These are phyloP conservation scores for Dipus sagitta DNA, from an alignment of 2,797 vertebrate genomes.

Conservation along the genomic window DNA sequence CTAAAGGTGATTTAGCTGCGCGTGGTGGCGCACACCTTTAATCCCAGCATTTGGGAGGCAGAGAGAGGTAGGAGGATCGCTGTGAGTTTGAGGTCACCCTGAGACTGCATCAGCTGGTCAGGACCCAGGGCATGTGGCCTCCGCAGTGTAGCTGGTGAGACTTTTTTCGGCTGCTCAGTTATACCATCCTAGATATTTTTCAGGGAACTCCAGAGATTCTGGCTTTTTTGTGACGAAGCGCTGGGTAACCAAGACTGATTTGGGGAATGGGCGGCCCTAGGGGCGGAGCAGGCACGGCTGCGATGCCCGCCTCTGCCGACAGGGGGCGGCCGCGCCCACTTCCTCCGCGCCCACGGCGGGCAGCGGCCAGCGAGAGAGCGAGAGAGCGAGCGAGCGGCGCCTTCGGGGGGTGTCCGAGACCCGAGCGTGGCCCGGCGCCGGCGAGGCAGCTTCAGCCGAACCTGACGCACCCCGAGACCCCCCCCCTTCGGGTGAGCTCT, in stretches of 20 bases:
- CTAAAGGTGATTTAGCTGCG: background rate
- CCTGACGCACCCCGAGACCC: background rate
- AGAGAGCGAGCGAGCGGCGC: background rate
- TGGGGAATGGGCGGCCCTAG: background rate
- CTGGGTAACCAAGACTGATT: fast-evolving
- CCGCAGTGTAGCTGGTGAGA: no score
- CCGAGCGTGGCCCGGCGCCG: background rate
- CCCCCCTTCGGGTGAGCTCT: background rate
- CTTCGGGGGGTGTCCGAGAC: background rate
- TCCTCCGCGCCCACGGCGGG: slow-evolving; percentile 16
- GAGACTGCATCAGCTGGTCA: no score
- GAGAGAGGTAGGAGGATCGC: no score
- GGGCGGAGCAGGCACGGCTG: slow-evolving; percentile 69
- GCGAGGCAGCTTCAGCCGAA: background rate
- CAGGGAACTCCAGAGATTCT: background rate
- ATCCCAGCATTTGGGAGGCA: no score
- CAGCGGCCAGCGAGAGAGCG: background rate
- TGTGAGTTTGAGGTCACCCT: no score
- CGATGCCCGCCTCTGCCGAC: slow-evolving; percentile 66
- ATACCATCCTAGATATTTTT: no score
- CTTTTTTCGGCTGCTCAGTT: no score
- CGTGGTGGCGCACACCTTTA: no score
- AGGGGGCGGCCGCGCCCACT: slow-evolving; percentile 77
- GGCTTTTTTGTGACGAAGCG: slow-evolving; percentile 57
- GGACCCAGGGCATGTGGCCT: no score